phyloP scores from a whole-genome alignment of 2,888 invertebrate species.

The Lobophora halterata region DNA sequence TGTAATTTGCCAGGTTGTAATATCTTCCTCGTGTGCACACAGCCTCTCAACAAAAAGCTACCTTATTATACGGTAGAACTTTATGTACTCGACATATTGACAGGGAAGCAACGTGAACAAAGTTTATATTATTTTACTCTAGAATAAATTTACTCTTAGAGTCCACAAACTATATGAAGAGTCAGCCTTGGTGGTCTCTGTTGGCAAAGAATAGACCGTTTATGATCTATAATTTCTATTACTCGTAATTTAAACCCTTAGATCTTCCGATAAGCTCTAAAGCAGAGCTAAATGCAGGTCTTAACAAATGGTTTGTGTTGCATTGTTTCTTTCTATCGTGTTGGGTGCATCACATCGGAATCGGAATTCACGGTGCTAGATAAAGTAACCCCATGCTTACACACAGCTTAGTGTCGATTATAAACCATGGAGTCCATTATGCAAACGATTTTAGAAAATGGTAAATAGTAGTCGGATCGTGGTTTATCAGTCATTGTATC shows the following conservation, averaged over 20 bases:
- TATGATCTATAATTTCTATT: constrained; percentile 59
- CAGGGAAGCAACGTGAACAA: constrained; percentile 19
- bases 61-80: constrained; percentile 22
- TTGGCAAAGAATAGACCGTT: constrained; percentile 53
- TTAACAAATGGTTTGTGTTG: constrained; percentile 33
- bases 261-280: constrained; percentile 44
- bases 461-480: background rate
- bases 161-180: constrained; percentile 28
- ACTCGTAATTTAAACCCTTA: constrained; percentile 52
- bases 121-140: constrained; percentile 21
- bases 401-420: too few relatives aligned
- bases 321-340: constrained; percentile 26
- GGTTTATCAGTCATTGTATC: constrained; percentile 52
- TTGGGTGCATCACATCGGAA: constrained; percentile 7
- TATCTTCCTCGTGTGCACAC: constrained; percentile 29
- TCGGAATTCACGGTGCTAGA: background rate
- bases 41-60: constrained; percentile 21
- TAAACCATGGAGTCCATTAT: background rate
- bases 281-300: constrained; percentile 44
- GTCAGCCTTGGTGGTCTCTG: constrained; percentile 52
- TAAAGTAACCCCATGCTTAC: too few relatives aligned
- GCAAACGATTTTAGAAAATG: background rate
- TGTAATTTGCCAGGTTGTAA: constrained; percentile 43
- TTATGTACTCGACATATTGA: constrained; percentile 20
- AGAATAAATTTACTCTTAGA: constrained; percentile 29